phyloP scores from a whole-genome alignment of 2,113 vertebrate genomes.

The Rana temporaria region DNA sequence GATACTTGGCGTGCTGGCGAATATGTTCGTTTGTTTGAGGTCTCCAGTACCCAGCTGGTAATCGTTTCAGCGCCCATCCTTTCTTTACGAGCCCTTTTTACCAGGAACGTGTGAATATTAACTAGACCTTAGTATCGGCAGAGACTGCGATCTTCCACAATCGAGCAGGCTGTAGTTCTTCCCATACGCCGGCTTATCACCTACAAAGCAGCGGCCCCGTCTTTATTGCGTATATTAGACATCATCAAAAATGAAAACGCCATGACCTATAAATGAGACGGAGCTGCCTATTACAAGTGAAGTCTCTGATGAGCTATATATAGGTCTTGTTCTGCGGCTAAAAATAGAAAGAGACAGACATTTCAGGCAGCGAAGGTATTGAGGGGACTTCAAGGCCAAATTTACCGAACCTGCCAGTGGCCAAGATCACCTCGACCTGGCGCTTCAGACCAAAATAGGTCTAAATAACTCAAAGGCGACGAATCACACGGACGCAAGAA shows the following conservation, averaged over 20 bases:
- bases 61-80: too few species aligned
- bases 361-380: background rate
- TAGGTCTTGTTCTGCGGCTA: conserved; percentile 5
- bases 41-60: too few species aligned
- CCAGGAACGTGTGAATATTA: too few species aligned
- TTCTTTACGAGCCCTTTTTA: too few species aligned
- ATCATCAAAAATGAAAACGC: background rate
- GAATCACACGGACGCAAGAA: background rate
- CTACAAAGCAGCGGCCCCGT: background rate
- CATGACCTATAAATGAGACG: background rate
- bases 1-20: too few species aligned
- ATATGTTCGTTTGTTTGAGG: too few species aligned
- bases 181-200: too few species aligned
- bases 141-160: too few species aligned
- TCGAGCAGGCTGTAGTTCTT: background rate
- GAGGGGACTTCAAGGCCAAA: conserved; percentile 19
- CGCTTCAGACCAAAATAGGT: background rate
- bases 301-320: conserved; percentile 3
- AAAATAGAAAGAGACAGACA: conserved; percentile 22
- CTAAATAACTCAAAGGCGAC: background rate
- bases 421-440: background rate
- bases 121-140: too few species aligned
- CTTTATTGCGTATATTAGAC: conserved; percentile 4
- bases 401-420: background rate
- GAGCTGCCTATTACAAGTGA: background rate